Conservation (phyloP, 1,140 invertebrate genomes). For the Sinonovacula constricta region DNA sequence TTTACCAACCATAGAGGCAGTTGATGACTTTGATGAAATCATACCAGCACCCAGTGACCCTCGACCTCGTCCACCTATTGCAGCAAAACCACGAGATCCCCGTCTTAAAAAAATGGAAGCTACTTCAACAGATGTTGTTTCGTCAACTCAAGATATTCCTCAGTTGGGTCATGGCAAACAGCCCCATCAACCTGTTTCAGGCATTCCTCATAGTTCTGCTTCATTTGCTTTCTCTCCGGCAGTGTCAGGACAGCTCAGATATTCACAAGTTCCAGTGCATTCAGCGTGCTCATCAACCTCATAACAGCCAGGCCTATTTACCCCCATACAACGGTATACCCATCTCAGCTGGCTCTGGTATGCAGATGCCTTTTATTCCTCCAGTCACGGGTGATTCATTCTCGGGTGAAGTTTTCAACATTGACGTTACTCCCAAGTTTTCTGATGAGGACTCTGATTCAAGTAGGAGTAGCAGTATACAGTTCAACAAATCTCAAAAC, state of each 20-base stretch:
- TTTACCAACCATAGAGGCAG: too few species aligned
- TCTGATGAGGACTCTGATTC: slow-evolving; percentile 48
- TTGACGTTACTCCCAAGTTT: slow-evolving; percentile 32
- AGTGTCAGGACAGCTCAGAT: too few species aligned
- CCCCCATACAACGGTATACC: too few species aligned
- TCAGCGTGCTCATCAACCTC: too few species aligned
- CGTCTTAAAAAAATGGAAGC: slow-evolving; percentile 2
- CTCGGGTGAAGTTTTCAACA: slow-evolving; percentile 32
- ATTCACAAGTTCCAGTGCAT: too few species aligned
- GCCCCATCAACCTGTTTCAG: too few species aligned
- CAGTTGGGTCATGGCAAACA: too few species aligned
- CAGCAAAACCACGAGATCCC: slow-evolving; percentile 54
- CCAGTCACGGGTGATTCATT: background rate
- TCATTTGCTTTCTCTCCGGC: too few species aligned
- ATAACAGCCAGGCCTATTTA: too few species aligned
- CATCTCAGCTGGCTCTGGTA: too few species aligned
- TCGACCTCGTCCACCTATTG: slow-evolving; percentile 53
- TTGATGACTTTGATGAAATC: background rate
- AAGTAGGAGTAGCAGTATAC: slow-evolving; percentile 28
- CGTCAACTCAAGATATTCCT: background rate
- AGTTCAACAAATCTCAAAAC: too few species aligned
- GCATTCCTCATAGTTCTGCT: too few species aligned
- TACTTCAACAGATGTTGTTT: background rate
- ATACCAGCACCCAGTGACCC: slow-evolving; percentile 50
- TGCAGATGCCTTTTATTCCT: background rate